phyloP scores from a whole-genome alignment of 1,140 invertebrate species.

The Camponotus vicinus region DNA sequence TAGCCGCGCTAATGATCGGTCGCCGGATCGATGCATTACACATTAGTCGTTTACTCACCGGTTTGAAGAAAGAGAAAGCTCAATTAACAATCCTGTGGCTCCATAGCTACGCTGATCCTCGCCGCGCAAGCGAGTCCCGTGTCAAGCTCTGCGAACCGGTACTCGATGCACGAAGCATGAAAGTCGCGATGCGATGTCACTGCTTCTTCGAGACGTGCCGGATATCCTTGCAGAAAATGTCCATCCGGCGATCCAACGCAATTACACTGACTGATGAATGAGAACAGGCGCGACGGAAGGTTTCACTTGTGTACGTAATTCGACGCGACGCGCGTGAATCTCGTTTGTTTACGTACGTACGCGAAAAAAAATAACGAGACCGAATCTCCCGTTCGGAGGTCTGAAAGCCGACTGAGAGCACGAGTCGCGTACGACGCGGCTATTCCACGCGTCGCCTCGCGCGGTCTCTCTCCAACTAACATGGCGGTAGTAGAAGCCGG shows the following conservation, averaged over 20 bases:
- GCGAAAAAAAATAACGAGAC: not conserved
- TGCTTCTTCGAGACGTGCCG: not conserved
- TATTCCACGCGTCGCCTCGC: not conserved
- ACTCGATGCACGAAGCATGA: slow-evolving; percentile 16
- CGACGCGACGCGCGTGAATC: not conserved
- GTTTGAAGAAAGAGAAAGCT: not conserved
- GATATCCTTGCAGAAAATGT: not conserved
- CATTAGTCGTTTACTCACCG: slow-evolving; percentile 21
- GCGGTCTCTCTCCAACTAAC: not conserved
- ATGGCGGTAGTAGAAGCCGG: slow-evolving; percentile 34
- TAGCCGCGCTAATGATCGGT: not conserved
- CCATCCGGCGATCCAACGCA: no score
- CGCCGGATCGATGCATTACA: not conserved
- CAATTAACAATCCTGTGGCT: slow-evolving; percentile 34
- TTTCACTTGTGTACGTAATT: no score
- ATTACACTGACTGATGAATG: not conserved
- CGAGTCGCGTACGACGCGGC: slow-evolving; percentile 12
- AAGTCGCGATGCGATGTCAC: not conserved
- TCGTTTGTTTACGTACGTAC: slow-evolving; percentile 15
- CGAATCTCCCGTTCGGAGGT: not conserved
- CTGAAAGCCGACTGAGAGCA: slow-evolving; percentile 41
- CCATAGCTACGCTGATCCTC: slow-evolving; percentile 26
- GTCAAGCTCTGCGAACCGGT: not conserved
- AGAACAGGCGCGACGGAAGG: not conserved
- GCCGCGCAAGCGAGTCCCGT: not conserved